phyloP scores from a whole-genome alignment of 2,797 vertebrate genomes.

The Coreius guichenoti region DNA sequence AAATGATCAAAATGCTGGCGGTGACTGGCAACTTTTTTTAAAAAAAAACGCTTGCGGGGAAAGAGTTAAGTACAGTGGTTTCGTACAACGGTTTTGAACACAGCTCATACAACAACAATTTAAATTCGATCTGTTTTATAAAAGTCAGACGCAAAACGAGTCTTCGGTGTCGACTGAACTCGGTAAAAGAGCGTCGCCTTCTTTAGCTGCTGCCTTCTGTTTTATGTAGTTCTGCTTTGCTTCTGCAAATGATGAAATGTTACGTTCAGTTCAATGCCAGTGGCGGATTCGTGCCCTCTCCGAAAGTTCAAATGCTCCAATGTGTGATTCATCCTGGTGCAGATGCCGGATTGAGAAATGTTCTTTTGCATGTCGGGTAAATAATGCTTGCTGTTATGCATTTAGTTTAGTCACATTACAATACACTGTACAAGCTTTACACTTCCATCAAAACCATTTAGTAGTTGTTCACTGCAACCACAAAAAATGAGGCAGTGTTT shows the following conservation, averaged over 20 bases:
- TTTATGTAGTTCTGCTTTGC: neutral
- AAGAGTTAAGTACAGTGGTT: neutral
- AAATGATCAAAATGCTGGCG: too few species aligned
- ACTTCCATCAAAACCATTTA: slow-evolving; percentile 16
- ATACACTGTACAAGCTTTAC: slow-evolving; percentile 1
- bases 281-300: neutral
- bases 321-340: slow-evolving; percentile 27
- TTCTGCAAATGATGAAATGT: slow-evolving; percentile 19
- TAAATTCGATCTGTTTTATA: neutral
- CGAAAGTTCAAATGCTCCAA: slow-evolving; percentile 11
- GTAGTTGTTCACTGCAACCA: neutral
- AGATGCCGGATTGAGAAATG: slow-evolving; percentile 17
- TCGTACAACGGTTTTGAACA: neutral
- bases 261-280: slow-evolving; percentile 6
- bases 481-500: neutral
- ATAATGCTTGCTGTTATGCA: slow-evolving; percentile 21
- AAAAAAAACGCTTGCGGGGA: too few species aligned
- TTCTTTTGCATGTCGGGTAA: slow-evolving; percentile 17
- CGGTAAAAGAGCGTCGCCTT: neutral
- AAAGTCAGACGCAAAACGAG: neutral
- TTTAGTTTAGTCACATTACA: slow-evolving; percentile 22
- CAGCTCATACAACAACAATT: neutral
- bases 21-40: too few species aligned
- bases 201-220: slow-evolving; percentile 4
- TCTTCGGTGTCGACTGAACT: neutral